These are phyloP conservation scores for Nephrotoma guestfalica DNA, from an alignment of 2,888 invertebrate species.

Conservation along the genomic window DNA sequence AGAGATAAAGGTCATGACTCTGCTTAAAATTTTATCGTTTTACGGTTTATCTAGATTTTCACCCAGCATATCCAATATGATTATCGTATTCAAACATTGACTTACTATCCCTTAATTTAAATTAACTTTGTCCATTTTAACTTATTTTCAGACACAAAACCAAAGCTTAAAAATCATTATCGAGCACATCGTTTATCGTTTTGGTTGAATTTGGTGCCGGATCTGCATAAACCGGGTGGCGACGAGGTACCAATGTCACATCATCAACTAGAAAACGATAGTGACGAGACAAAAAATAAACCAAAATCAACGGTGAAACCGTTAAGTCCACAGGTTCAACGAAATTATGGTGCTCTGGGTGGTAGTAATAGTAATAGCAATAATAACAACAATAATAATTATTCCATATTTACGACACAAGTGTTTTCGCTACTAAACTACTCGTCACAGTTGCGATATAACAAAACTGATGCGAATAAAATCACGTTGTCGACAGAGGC, in stretches of 20 bases:
- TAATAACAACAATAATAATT: background rate
- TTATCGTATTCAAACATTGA: background rate
- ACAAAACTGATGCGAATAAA: constrained; percentile 18
- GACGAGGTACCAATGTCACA: constrained; percentile 74
- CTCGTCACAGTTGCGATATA: constrained; percentile 26
- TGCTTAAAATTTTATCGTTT: background rate
- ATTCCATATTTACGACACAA: constrained; percentile 30
- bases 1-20: background rate
- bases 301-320: constrained; percentile 42
- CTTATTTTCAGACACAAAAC: constrained; percentile 59
- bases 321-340: constrained; percentile 27
- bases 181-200: constrained; percentile 84
- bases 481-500: constrained; percentile 18
- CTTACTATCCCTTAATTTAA: background rate
- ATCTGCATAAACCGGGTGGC: constrained; percentile 74
- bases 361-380: background rate
- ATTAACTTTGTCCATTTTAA: constrained; percentile 6
- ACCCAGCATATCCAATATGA: background rate
- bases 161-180: constrained; percentile 85
- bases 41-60: background rate
- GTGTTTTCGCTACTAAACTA: constrained; percentile 31
- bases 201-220: constrained; percentile 90
- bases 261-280: constrained; percentile 67
- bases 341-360: constrained; percentile 12
- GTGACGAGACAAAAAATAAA: constrained; percentile 47